Conservation (phyloP, 1,140 invertebrate species). For the Agrypnia vestita region DNA sequence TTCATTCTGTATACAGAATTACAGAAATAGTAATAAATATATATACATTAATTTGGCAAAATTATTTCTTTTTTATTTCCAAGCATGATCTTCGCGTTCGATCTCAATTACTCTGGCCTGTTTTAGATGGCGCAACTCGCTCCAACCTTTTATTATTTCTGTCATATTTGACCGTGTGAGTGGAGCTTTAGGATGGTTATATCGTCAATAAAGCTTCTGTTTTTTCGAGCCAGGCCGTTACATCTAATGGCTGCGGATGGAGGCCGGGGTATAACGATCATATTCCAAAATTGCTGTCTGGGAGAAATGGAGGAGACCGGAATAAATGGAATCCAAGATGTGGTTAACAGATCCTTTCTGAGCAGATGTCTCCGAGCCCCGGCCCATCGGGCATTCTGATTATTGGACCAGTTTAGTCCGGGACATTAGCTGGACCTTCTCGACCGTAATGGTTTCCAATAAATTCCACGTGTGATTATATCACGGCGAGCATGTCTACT, state of each 20-base stretch:
- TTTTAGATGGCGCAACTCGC: background rate
- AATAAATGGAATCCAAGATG: constrained; percentile 41
- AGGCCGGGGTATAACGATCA: constrained; percentile 34
- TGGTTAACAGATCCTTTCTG: constrained; percentile 23
- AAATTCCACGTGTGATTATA: too few relatives aligned
- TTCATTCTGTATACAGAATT: too few relatives aligned
- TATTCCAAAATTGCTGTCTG: constrained; percentile 39
- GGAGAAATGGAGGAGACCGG: constrained; percentile 30
- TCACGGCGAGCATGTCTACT: too few relatives aligned
- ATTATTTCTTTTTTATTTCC: too few relatives aligned
- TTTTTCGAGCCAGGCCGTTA: constrained; percentile 28
- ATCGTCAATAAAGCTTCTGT: constrained; percentile 24
- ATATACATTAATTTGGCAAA: too few relatives aligned
- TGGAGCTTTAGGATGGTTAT: background rate
- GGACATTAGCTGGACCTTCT: constrained; percentile 2
- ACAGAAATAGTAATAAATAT: too few relatives aligned
- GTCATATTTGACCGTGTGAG: constrained; percentile 24
- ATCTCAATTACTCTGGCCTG: background rate
- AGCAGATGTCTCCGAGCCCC: background rate
- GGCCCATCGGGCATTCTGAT: constrained; percentile 14
- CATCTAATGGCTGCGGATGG: constrained; percentile 26
- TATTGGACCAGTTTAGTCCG: constrained; percentile 1
- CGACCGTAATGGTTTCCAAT: too few relatives aligned
- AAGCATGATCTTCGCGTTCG: background rate
- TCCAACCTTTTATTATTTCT: constrained; percentile 23